These are phyloP conservation scores for Euzetes globulus DNA, from an alignment of 2,888 invertebrate species.

Conservation along the genomic window DNA sequence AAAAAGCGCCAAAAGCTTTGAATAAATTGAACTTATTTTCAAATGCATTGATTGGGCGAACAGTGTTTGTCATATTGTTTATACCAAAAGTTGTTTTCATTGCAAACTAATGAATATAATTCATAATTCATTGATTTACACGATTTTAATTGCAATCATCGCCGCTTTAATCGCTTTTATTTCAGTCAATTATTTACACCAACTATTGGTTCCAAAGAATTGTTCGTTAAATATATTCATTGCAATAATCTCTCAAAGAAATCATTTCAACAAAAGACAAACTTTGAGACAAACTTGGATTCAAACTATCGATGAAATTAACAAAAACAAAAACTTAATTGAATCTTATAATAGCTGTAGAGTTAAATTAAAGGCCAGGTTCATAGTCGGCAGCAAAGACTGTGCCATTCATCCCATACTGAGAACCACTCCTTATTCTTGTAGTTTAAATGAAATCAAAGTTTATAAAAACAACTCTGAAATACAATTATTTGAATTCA, in stretches of 20 bases:
- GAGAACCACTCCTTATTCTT: conserved; percentile 24
- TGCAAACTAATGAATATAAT: background rate
- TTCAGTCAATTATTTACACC: background rate
- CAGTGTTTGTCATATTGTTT: background rate
- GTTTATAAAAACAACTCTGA: background rate
- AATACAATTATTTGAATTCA: background rate
- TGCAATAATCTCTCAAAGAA: conserved; percentile 43
- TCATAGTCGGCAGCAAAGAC: conserved; percentile 29
- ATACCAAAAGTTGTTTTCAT: background rate
- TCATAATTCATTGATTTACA: background rate
- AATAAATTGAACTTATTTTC: too few species aligned
- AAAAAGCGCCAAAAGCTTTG: background rate
- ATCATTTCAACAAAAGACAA: conserved; percentile 42
- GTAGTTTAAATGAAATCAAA: conserved; percentile 12
- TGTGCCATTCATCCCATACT: conserved; percentile 28
- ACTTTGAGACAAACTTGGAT: conserved; percentile 43
- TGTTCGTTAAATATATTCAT: conserved; percentile 35
- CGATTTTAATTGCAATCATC: background rate
- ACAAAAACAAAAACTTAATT: conserved; percentile 1
- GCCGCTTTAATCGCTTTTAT: background rate
- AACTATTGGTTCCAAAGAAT: background rate
- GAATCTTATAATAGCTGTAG: background rate
- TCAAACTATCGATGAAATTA: conserved; percentile 35
- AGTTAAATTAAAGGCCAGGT: conserved; percentile 11
- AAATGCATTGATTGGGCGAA: background rate